Evolutionary conservation across 2,113 vertebrate genomes (phyloP), one percentile per base, ranked within the genome.

Genomic region (Lepus americanus): DNA sequence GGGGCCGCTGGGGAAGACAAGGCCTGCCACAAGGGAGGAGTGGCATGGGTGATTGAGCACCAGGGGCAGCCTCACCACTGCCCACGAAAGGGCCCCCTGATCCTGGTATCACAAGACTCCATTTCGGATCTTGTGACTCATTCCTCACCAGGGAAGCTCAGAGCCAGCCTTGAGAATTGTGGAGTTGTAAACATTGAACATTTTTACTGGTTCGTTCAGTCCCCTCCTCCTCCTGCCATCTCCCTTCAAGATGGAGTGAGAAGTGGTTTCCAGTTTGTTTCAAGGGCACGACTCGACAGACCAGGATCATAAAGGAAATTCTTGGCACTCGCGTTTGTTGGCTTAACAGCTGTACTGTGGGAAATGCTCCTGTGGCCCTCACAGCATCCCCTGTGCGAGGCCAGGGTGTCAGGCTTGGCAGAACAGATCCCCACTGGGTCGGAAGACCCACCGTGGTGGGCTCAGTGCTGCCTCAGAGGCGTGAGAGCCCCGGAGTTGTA

Each of bases 81-180:
- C 64, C 73, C 49, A 0, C 25, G 2, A 6, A 1, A 6, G 19
- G 7, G 33, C 12, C 20, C 36, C 13, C 2, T 33, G 67, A 2
- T 36, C 10, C 11, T 29, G 39, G 81, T 8, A 3, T 16, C 5
- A 1, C 31, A 49, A 89, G 59, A 4, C 70, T 59, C 69, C 11
- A 0, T 33, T 20, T 6, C 2, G 1, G 6, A 33, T 63, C 53
- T 29, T 27, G 0, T 4, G 8, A 31, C 59, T 33, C 53, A 13
- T 17, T 53, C 63, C 31, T 77, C 33, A 4, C 1, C 2, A 36
- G 31, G 31, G n/a, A 70, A 33, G n/a, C 63, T 77, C 36, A 12
- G 13, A 67, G 36, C 19, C 87, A 80, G 25, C 31, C 53, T 55
- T 44, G 53, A 53, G 44, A 84, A 22, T 44, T 7, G 1, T 6